Percentiles rank a stretch among this genome's conserved stretches.
These are phyloP conservation scores for Eira barbara DNA, from an alignment of 2,113 vertebrate species.

Conservation along the genomic window DNA sequence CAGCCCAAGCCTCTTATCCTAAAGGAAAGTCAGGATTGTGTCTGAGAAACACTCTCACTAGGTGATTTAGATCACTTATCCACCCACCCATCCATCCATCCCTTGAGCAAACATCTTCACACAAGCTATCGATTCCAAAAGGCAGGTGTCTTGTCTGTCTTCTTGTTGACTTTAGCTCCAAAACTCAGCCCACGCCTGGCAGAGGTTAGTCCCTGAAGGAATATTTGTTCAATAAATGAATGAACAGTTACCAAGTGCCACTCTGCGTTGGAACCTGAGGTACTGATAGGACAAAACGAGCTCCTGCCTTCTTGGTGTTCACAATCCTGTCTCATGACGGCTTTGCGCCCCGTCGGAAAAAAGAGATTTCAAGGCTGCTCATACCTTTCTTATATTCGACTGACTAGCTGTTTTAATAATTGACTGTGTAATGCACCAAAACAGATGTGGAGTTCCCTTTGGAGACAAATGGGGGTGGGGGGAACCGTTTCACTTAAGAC, in stretches of 20 bases:
- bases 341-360: conserved; percentile 3
- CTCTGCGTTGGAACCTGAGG: background rate
- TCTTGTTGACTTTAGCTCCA: background rate
- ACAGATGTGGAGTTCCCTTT: conserved; percentile 35
- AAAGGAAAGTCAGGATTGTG: background rate
- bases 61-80: background rate
- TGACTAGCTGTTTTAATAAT: background rate
- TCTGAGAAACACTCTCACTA: background rate
- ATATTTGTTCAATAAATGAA: background rate
- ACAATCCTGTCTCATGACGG: background rate
- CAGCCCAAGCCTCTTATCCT: background rate
- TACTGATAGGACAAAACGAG: background rate
- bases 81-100: background rate
- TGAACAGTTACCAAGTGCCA: background rate
- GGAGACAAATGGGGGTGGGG: background rate
- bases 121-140: background rate
- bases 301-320: background rate
- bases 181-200: background rate
- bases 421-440: background rate
- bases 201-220: background rate
- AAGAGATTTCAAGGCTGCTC: background rate
- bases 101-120: background rate
- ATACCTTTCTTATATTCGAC: background rate
- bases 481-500: background rate
- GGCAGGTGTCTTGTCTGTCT: background rate